Evolutionary conservation across 2,113 vertebrate genomes (phyloP), one percentile per base, ranked within the genome.

Genomic region (Nettapus auritus): DNA sequence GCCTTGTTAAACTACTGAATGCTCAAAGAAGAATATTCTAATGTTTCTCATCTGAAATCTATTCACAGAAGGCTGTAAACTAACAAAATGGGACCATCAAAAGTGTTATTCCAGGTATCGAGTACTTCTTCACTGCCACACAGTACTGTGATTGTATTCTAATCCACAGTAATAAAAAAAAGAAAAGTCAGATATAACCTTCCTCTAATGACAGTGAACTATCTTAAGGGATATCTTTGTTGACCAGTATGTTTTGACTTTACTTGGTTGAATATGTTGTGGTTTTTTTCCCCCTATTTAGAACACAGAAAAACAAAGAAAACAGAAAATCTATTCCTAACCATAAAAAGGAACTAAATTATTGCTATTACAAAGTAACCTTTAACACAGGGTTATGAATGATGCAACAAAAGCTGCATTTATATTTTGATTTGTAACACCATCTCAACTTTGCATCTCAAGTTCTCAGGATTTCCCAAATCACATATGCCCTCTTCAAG

Each of bases 321-420:
- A 8, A 28, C 12, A 64, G 22, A 64, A 78, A 83, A 42, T 9
- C 25, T 67, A 14, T 7, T 29, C 20, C 52, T 53, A 25, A 53
- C 9, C 18, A 29, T 20, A 17, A 66, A 71, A 46, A 25, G 12
- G 6, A 55, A 46, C 13, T 11, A 34, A 28, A 66, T 29, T 16
- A 48, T 23, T 68, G 12, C 18, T 79, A 17, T 42, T 48, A 62
- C 18, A 20, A 7, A 38, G 17, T 23, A 28, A 55, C 17, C 20
- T 55, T 73, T n/a, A 48, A 26, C 20, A 40, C 13, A 13, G n/a
- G 11, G 8, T 28, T 68, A 40, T 6, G 25, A 73, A 34, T 16
- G 11, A 59, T 22, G 11, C 0, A 0, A 67, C 1, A 2, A 36
- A 67, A 82, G n/a, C 19, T 55, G 14, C 19, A 55, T 9, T 56